These are phyloP conservation scores for Syrrhaptes paradoxus DNA, from an alignment of 2,113 vertebrate genomes.

Conservation along the genomic window DNA sequence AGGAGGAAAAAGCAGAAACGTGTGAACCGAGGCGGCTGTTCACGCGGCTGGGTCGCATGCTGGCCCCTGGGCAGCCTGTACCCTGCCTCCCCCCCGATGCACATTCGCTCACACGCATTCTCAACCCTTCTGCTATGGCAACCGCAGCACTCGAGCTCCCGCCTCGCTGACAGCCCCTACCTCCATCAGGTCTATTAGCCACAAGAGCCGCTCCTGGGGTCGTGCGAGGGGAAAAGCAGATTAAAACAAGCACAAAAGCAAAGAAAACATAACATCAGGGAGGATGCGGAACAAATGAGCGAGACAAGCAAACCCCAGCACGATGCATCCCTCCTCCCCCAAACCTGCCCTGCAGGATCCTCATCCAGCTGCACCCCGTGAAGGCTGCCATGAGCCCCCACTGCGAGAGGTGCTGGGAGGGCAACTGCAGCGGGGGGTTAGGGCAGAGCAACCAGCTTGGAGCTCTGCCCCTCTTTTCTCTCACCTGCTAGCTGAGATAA, in stretches of 20 bases:
- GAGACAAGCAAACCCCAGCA: not conserved
- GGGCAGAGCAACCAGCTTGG: not conserved
- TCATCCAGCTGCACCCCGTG: not conserved
- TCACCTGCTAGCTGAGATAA: not conserved
- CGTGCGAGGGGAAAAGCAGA: not conserved
- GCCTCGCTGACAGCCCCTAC: constrained; percentile 76
- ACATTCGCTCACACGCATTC: not conserved
- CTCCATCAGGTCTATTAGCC: constrained; percentile 99
- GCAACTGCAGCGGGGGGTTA: not conserved
- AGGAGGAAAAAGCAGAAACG: not conserved
- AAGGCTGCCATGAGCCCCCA: not conserved
- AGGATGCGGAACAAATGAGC: not conserved
- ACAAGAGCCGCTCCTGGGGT: constrained; percentile 92
- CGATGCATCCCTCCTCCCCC: accelerated
- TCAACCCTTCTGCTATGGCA: not conserved
- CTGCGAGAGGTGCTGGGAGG: not conserved
- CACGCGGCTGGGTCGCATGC: not conserved
- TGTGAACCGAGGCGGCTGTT: not conserved
- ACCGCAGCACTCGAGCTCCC: constrained; percentile 25
- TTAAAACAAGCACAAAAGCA: not conserved
- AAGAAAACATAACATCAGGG: not conserved
- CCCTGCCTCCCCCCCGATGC: not conserved
- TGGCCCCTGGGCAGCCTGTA: not conserved
- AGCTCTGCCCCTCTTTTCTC: not conserved
- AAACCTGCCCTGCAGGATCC: not conserved